Evolutionary conservation across 2,888 invertebrate species (phyloP).

Genomic region (Drosophila cognata): DNA sequence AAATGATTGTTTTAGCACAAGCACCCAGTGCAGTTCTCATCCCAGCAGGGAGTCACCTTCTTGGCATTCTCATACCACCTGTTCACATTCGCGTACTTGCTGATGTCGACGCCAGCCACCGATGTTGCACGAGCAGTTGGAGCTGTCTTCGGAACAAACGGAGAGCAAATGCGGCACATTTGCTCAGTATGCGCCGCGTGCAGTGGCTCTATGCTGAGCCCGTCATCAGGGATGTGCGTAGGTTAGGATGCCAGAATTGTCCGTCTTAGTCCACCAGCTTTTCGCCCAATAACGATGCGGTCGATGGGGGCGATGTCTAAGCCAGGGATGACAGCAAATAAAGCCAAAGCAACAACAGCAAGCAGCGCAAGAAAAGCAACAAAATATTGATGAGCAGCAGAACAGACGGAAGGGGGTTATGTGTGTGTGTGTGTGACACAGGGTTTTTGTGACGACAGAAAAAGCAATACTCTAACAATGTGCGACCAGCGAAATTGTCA

Average conservation of each 20-base stretch:
- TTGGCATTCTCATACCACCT: constrained; percentile 88
- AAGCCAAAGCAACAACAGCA: neutral
- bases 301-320: constrained; percentile 22
- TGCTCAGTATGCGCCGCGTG: constrained; percentile 63
- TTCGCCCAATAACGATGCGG: constrained; percentile 36
- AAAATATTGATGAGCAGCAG: neutral
- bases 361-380: neutral
- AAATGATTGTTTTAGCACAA: constrained; percentile 60
- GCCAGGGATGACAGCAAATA: constrained; percentile 16
- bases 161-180: constrained; percentile 69
- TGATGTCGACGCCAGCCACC: constrained; percentile 87
- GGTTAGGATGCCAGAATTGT: constrained; percentile 67
- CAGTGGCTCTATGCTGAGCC: constrained; percentile 68
- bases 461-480: constrained; percentile 19
- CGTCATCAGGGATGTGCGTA: constrained; percentile 66
- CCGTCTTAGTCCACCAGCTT: constrained; percentile 58
- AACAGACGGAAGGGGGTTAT: neutral
- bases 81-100: constrained; percentile 78
- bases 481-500: constrained; percentile 33
- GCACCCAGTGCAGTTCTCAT: constrained; percentile 87
- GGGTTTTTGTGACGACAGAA: constrained; percentile 25
- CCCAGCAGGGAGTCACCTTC: constrained; percentile 87
- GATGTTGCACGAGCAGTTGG: constrained; percentile 10
- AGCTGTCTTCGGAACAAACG: constrained; percentile 27
- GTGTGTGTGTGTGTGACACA: constrained; percentile 12